Evolutionary conservation across 1,140 invertebrate genomes (phyloP), one percentile per base, ranked within the genome.

Genomic region (Pararge aegeria): DNA sequence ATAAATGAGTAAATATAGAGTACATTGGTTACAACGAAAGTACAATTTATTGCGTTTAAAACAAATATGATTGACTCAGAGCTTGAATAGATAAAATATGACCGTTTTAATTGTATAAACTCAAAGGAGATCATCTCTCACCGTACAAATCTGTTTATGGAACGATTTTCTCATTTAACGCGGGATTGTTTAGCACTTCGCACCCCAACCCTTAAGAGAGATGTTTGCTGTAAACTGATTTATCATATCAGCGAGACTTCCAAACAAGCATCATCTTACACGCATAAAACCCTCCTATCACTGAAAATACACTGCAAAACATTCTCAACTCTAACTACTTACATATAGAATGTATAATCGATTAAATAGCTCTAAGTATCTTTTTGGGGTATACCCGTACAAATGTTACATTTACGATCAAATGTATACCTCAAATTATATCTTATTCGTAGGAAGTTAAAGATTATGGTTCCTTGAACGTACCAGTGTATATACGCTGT

Each of bases 231-330:
- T 80, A 85, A 85, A 85, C 83, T 89, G 86, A 89, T 89, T 89
- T 89, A 89, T 86, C 86, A 89, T 86, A 87, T 86, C 83, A 78
- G 70, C 69, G 66, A 68, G 76, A 82, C 81, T 87, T 84, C 73
- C 69, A 84, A 89, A 89, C 86, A 87, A 88, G 82, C 85, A 79
- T 88, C 83, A 87, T 88, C 83, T 88, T 83, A 84, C 83, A 89
- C 78, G 73, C 80, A 84, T 89, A 86, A 89, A n/a, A 85, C 82
- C 83, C 75, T 70, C 72, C 69, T 81, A 84, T 81, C 80, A 72
- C 79, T 68, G 66, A 69, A 66, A 73, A 67, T 66, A 50, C 38
- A 48, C 52, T 18, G 59, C 75, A 75, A 70, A 75, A 76, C 71
- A 83, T 77, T 80, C 59, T 77, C 75, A 56, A 85, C 81, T 75